A percentile compares a stretch with the other conserved stretches of the same genome.
Evolutionary conservation across 1,140 invertebrate species (phyloP).

Genomic region (Ceratoteleas bidentatus): DNA sequence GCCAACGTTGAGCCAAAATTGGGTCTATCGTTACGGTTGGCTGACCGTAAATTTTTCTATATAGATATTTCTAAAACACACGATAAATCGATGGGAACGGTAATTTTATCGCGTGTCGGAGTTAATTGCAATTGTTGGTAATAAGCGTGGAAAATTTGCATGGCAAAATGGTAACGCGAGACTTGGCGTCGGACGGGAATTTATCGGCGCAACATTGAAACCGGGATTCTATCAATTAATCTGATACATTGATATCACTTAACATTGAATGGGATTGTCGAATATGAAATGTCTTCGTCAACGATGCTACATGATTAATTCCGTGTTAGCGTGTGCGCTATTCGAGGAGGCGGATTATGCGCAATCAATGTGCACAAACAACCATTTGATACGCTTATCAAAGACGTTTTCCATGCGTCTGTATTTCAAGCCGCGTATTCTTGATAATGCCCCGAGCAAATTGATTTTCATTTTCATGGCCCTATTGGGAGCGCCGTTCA

Average conservation of each 20-base stretch:
- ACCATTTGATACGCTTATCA: conserved; percentile 57
- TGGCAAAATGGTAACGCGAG: no score
- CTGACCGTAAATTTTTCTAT: no score
- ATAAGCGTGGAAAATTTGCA: neutral
- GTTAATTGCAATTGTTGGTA: conserved; percentile 7
- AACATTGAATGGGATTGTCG: conserved; percentile 41
- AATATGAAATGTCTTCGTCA: conserved; percentile 56
- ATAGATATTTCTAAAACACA: no score
- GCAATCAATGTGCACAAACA: conserved; percentile 57
- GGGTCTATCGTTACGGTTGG: no score
- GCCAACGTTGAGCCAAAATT: no score
- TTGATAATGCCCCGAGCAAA: conserved; percentile 54
- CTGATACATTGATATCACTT: conserved; percentile 43
- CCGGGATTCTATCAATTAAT: conserved; percentile 34
- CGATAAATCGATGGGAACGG: no score
- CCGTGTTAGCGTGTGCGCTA: conserved; percentile 36
- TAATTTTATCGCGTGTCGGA: no score
- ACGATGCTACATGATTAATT: conserved; percentile 60
- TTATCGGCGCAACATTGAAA: conserved; percentile 22
- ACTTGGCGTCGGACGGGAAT: conserved; percentile 17
- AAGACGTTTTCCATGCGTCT: conserved; percentile 56
- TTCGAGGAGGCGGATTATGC: conserved; percentile 49
- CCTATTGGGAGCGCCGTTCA: conserved; percentile 26
- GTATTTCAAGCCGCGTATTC: conserved; percentile 46
- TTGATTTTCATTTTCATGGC: conserved; percentile 56